Conservation (phyloP, 2,888 invertebrate species). For the Acanthacorydalis orientalis region DNA sequence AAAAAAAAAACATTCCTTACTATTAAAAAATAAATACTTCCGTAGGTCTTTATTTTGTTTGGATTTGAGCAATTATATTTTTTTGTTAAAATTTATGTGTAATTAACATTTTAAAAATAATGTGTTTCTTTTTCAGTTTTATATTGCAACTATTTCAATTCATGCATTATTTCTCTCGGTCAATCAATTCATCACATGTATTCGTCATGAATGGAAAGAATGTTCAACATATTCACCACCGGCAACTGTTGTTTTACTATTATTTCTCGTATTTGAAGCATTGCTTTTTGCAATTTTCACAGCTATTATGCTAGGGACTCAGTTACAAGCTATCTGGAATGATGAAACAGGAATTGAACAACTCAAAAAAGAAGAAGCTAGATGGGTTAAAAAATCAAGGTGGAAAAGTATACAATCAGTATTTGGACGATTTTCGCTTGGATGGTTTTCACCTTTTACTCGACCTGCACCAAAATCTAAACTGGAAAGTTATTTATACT, state of each 20-base stretch:
- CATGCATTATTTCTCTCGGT: constrained; percentile 85
- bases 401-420: constrained; percentile 95
- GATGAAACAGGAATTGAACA: constrained; percentile 99
- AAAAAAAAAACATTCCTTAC: no score
- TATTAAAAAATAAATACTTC: no score
- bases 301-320: constrained; percentile 92
- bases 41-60: no score
- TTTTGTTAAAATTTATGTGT: neutral
- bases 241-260: constrained; percentile 79
- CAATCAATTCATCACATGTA: constrained; percentile 86
- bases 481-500: constrained; percentile 66
- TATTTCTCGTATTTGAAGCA: constrained; percentile 87
- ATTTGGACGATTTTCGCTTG: constrained; percentile 86
- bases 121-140: constrained; percentile 65
- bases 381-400: constrained; percentile 81
- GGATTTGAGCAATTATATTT: neutral
- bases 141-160: constrained; percentile 90
- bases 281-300: constrained; percentile 96
- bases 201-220: constrained; percentile 86
- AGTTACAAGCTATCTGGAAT: constrained; percentile 92
- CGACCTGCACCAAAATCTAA: constrained; percentile 64
- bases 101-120: neutral
- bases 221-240: constrained; percentile 90
- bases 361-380: constrained; percentile 85
- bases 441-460: constrained; percentile 90